Evolutionary conservation across 2,797 vertebrate species (phyloP), one percentile per base, ranked within the genome.

Genomic region (Varecia variegata): DNA sequence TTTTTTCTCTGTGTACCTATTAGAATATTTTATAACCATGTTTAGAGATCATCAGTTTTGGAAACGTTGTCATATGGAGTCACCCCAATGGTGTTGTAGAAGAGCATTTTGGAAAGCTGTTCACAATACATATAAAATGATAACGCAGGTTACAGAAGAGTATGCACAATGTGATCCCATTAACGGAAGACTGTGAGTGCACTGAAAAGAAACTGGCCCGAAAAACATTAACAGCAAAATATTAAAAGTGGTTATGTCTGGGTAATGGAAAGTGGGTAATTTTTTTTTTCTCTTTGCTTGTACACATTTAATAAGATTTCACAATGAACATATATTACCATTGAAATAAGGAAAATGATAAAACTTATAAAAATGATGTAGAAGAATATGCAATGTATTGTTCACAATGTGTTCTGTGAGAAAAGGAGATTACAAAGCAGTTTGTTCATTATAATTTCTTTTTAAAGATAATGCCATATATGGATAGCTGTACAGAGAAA

Each of bases 251-350:
- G 21, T 85, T 74, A 27, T 80, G 58, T 94, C 81, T 90, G 82
- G 73, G 21, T 74, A 95, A 73, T 82, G 50, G 35, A 94, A 94
- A 94, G 45, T 86, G 67, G 65, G 45, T 90, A 58, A 83, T 87
- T 96, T 93, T 95, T 77, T 54, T 90, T 90, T 86, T 65, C 58
- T 84, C 70, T 93, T 93, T 93, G 56, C 85, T 93, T 94, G 73
- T 94, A 79, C 13, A 71, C 52, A 71, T 70, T 94, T 94, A 95
- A 86, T 93, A 97, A 56, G 74, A 94, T 88, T 95, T 94, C 65
- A 89, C 68, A 91, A 89, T 89, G 81, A 90, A 77, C 71, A 86
- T 90, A 58, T 40, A 93, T 92, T 94, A 32, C 70, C 0, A 9
- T 10, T 90, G 88, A 94, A 91, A 94, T 89, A 91, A 96, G 62